phyloP scores from a whole-genome alignment of 2,797 vertebrate genomes.

The Anisognathus igniventris region DNA sequence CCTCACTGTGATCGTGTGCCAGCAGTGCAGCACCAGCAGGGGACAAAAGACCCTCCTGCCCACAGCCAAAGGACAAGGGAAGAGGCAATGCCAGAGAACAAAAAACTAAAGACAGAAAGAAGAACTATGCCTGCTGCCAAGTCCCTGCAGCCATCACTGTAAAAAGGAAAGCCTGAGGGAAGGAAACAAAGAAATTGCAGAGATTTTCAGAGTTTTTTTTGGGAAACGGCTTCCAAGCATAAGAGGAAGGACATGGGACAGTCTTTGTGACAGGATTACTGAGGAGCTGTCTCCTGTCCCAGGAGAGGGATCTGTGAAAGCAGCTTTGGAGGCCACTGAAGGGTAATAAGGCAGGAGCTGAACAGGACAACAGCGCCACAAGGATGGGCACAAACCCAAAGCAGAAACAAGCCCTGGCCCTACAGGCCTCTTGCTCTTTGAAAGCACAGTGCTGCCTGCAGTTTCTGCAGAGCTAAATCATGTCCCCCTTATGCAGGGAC shows the following conservation, averaged over 20 bases:
- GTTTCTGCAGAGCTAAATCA: background rate
- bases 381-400: background rate
- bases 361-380: background rate
- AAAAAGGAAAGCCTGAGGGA: background rate
- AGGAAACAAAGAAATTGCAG: background rate
- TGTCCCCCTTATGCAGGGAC: background rate
- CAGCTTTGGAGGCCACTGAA: background rate
- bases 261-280: background rate
- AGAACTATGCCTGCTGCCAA: background rate
- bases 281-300: background rate
- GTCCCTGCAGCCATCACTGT: background rate
- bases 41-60: background rate
- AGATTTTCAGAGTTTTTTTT: background rate
- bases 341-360: background rate
- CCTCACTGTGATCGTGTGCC: accelerated
- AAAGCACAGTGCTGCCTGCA: background rate
- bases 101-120: background rate
- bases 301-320: background rate
- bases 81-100: background rate
- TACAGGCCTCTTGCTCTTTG: background rate
- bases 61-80: background rate
- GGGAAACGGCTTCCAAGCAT: background rate
- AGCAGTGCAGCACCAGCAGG: accelerated
- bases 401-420: background rate
- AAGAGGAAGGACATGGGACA: accelerated